Percentiles rank a stretch among this genome's conserved stretches.
These are phyloP conservation scores for Globia sparganii DNA, from an alignment of 2,888 invertebrate species.

Conservation along the genomic window DNA sequence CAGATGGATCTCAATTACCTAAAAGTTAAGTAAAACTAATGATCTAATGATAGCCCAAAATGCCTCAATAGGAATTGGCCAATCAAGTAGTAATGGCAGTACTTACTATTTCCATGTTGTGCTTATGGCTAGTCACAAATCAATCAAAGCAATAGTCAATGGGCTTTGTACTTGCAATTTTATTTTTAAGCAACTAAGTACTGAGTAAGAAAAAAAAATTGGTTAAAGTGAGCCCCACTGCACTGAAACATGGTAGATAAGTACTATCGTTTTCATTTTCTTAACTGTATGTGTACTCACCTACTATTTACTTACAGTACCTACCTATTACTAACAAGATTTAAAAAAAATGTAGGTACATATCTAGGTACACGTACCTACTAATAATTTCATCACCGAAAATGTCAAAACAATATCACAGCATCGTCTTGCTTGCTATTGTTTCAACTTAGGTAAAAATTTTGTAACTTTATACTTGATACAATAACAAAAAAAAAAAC, in stretches of 20 bases:
- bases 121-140: neutral
- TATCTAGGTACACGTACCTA: too few species aligned
- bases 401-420: constrained; percentile 15
- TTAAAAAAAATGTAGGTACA: too few species aligned
- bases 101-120: neutral
- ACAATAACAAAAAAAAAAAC: constrained; percentile 7
- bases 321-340: too few species aligned
- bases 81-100: neutral
- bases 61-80: neutral
- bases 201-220: neutral
- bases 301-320: too few species aligned
- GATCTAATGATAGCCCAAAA: neutral
- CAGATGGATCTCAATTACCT: neutral
- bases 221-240: neutral
- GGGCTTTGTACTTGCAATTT: too few species aligned
- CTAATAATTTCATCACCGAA: neutral
- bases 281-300: neutral
- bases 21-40: neutral
- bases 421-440: neutral
- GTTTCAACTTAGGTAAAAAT: constrained; percentile 20
- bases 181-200: too few species aligned
- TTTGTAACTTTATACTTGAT: constrained; percentile 2
- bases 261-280: neutral
- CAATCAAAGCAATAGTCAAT: too few species aligned
- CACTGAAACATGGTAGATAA: neutral